Conservation (phyloP, 53 echinoderm and acorn worm species). For the Pentamera pediparva region DNA sequence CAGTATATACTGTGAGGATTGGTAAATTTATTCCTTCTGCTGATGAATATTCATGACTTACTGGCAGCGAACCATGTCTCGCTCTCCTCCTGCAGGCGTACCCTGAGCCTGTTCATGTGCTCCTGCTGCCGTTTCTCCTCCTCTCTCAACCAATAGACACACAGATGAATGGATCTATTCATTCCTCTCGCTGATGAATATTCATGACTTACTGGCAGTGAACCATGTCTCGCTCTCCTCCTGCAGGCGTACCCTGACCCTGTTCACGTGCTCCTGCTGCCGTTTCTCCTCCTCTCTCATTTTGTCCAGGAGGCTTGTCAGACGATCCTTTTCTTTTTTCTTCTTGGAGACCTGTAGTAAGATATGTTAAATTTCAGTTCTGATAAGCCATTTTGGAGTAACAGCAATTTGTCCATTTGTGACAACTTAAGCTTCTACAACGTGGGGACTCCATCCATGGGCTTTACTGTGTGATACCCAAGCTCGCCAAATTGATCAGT, state of each 20-base stretch:
- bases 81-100: conserved; percentile 71
- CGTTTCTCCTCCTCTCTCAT: conserved; percentile 90
- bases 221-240: conserved; percentile 92
- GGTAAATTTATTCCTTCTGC: too few species aligned
- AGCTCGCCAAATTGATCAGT: too few species aligned
- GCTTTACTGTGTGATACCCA: background rate
- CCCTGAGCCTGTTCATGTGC: conserved; percentile 64
- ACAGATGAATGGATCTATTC: background rate
- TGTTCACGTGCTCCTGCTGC: conserved; percentile 78
- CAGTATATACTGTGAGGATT: too few species aligned
- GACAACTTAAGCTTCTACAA: background rate
- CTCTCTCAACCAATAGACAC: conserved; percentile 18
- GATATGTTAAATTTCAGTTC: background rate
- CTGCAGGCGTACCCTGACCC: conserved; percentile 76
- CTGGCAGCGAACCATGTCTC: conserved; percentile 86
- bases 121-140: conserved; percentile 88
- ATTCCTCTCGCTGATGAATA: background rate
- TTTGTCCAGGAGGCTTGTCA: conserved; percentile 62
- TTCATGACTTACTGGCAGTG: conserved; percentile 73
- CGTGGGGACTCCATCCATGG: background rate
- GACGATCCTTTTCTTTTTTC: conserved; percentile 83
- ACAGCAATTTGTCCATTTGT: background rate
- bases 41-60: conserved; percentile 44
- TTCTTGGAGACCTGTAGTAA: conserved; percentile 43
- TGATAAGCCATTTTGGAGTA: background rate